Conservation (phyloP, 2,797 vertebrate species). For the Sebastes taczanowskii region DNA sequence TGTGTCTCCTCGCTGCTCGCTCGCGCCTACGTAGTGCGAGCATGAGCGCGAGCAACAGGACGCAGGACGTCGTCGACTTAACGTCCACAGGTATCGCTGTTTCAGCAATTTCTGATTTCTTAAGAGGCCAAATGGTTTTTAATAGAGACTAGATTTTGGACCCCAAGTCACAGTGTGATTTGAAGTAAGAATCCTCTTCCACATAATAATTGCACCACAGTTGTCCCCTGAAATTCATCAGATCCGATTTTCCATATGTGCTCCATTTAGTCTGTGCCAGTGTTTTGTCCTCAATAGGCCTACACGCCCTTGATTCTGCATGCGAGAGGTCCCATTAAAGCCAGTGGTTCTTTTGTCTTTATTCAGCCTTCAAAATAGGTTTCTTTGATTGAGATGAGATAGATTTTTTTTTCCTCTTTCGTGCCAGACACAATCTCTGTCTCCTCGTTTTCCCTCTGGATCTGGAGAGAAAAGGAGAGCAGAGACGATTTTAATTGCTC, state of each 20-base stretch:
- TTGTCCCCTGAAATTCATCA: not conserved
- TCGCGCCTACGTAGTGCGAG: too few relatives aligned
- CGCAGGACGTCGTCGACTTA: too few relatives aligned
- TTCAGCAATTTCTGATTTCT: not conserved
- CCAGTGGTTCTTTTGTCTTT: constrained; percentile 55
- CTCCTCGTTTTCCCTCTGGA: constrained; percentile 66
- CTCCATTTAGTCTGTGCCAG: constrained; percentile 1
- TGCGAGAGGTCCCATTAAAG: constrained; percentile 26
- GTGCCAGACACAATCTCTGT: constrained; percentile 66
- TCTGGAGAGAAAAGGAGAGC: constrained; percentile 60
- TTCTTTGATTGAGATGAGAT: constrained; percentile 68
- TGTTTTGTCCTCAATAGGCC: constrained; percentile 17
- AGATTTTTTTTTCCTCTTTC: constrained; percentile 20
- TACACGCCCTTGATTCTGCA: constrained; percentile 47
- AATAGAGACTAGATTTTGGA: not conserved
- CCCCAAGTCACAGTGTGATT: not conserved
- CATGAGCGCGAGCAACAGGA: too few relatives aligned
- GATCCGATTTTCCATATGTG: not conserved
- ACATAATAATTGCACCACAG: not conserved
- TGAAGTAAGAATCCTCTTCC: not conserved
- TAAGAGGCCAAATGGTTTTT: not conserved
- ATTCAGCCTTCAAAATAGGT: constrained; percentile 64
- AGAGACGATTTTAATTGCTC: constrained; percentile 75
- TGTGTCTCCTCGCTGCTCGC: too few relatives aligned
- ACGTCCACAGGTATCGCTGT: too few relatives aligned